Percentiles rank a stretch among this genome's conserved stretches.
These are phyloP conservation scores for Aphodius sticticus DNA, from an alignment of 2,888 invertebrate genomes.

Conservation along the genomic window DNA sequence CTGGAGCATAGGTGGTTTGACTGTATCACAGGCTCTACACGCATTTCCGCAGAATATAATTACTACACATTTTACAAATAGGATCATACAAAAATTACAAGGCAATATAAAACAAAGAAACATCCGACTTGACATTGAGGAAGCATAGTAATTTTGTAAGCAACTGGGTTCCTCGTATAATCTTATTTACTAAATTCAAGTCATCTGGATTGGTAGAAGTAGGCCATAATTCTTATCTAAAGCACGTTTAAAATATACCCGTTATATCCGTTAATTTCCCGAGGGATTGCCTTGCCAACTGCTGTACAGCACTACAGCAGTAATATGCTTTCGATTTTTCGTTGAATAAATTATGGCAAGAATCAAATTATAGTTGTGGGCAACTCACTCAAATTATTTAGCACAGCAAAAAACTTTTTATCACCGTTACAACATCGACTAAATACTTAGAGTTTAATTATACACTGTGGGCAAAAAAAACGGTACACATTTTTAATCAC, in stretches of 20 bases:
- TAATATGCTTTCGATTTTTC: neutral
- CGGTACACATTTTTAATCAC: too few relatives aligned
- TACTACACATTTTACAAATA: too few relatives aligned
- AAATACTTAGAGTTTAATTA: too few relatives aligned
- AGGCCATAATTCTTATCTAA: neutral
- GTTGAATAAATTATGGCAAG: neutral
- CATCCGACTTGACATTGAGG: neutral
- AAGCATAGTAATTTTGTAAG: neutral
- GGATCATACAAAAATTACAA: too few relatives aligned
- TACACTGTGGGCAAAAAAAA: too few relatives aligned
- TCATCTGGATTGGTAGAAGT: neutral
- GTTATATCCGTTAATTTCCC: neutral
- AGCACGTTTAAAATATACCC: neutral
- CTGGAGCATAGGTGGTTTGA: too few relatives aligned
- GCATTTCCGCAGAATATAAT: too few relatives aligned
- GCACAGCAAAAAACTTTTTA: neutral
- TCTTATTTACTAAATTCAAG: neutral
- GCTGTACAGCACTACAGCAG: neutral
- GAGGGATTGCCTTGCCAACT: neutral
- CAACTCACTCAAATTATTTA: neutral
- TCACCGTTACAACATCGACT: too few relatives aligned
- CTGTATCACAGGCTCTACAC: too few relatives aligned
- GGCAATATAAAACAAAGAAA: too few relatives aligned
- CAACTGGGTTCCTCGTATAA: neutral
- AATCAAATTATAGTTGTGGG: neutral